Percentiles rank a stretch among this genome's conserved stretches.
Conservation (phyloP, 2,888 invertebrate genomes). For the Mythimna loreyi region DNA sequence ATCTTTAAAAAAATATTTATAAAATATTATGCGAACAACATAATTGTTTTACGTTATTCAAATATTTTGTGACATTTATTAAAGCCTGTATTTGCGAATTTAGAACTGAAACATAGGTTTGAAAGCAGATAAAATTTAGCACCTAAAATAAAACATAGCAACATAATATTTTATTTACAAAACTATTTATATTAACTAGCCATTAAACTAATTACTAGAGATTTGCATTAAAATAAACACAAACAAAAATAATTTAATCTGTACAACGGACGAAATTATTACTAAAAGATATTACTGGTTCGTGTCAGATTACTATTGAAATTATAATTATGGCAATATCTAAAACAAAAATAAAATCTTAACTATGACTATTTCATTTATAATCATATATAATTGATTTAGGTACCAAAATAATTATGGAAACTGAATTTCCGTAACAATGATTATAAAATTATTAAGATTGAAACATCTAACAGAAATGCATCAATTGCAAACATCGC, state of each 20-base stretch:
- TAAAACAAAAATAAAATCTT: slow-evolving; percentile 69
- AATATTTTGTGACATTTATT: slow-evolving; percentile 82
- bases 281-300: slow-evolving; percentile 80
- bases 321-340: slow-evolving; percentile 85
- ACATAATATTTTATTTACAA: slow-evolving; percentile 87
- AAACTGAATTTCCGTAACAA: slow-evolving; percentile 63
- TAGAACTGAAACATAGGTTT: slow-evolving; percentile 63
- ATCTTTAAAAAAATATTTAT: slow-evolving; percentile 71
- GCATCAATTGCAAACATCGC: slow-evolving; percentile 65
- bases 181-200: slow-evolving; percentile 83
- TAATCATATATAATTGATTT: slow-evolving; percentile 64
- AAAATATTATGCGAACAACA: slow-evolving; percentile 62
- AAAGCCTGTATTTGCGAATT: slow-evolving; percentile 74
- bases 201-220: slow-evolving; percentile 83
- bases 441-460: slow-evolving; percentile 59
- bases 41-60: slow-evolving; percentile 57
- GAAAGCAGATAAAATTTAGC: slow-evolving; percentile 79
- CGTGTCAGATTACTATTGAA: slow-evolving; percentile 73
- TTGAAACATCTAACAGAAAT: slow-evolving; percentile 66
- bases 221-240: slow-evolving; percentile 81
- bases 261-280: slow-evolving; percentile 82
- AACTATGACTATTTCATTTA: slow-evolving; percentile 73
- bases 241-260: slow-evolving; percentile 88
- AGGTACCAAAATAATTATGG: slow-evolving; percentile 66
- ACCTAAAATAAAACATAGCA: slow-evolving; percentile 88